A percentile compares a stretch with the other conserved stretches of the same genome.
These are phyloP conservation scores for Zapornia atra DNA, from an alignment of 2,113 vertebrate species.

Conservation along the genomic window DNA sequence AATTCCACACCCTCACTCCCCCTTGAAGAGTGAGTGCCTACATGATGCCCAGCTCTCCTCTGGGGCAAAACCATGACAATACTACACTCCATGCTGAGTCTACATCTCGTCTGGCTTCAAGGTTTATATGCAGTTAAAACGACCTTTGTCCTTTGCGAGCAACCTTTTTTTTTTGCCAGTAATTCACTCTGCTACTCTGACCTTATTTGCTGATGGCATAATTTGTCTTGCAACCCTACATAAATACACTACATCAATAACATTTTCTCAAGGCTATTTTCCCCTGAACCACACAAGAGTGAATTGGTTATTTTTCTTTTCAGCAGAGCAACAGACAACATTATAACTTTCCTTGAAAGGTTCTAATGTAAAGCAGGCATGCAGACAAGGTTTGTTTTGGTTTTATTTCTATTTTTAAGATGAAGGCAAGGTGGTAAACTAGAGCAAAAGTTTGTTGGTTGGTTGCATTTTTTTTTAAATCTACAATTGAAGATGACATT, in stretches of 20 bases:
- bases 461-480: background rate
- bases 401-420: conserved; percentile 38
- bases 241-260: conserved; percentile 78
- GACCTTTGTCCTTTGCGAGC: conserved; percentile 42
- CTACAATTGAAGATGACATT: conserved; percentile 51
- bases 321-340: conserved; percentile 40
- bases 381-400: conserved; percentile 4
- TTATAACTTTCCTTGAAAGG: conserved; percentile 48
- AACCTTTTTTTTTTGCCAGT: conserved; percentile 49
- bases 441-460: background rate
- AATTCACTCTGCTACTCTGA: conserved; percentile 63
- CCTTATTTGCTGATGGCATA: conserved; percentile 79
- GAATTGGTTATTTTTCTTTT: conserved; percentile 75
- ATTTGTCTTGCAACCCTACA: conserved; percentile 78
- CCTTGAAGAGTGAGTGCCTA: too few relatives aligned
- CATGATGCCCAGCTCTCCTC: too few relatives aligned
- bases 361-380: conserved; percentile 49
- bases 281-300: conserved; percentile 61
- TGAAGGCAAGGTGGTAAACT: conserved; percentile 38
- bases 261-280: conserved; percentile 77
- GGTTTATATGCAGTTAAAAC: conserved; percentile 49
- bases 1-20: too few relatives aligned
- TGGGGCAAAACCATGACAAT: too few relatives aligned
- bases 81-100: background rate
- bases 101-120: conserved; percentile 37